phyloP scores from a whole-genome alignment of 2,113 vertebrate genomes.

The Pandion haliaetus region DNA sequence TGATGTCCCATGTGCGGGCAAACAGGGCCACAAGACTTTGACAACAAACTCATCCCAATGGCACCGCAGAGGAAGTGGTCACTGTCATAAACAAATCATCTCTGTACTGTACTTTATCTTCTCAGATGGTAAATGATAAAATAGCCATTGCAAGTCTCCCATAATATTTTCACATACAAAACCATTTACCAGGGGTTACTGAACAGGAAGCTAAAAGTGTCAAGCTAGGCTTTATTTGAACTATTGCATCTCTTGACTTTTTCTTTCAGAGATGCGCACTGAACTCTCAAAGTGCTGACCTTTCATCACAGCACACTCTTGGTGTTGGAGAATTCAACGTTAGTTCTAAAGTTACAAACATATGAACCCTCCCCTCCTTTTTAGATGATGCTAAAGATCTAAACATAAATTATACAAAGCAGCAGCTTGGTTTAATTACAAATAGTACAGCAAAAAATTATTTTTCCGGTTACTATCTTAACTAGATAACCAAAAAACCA shows the following conservation, averaged over 20 bases:
- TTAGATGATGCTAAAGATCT: neutral
- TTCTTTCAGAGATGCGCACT: neutral
- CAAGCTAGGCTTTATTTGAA: neutral
- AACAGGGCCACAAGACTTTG: neutral
- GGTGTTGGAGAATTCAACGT: neutral
- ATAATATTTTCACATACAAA: neutral
- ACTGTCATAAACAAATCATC: fast-evolving
- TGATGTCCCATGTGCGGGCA: neutral
- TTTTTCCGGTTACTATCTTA: neutral
- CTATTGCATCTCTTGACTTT: neutral
- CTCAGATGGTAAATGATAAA: neutral
- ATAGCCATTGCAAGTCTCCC: neutral
- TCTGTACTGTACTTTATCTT: neutral
- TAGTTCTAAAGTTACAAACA: neutral
- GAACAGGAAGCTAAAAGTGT: neutral
- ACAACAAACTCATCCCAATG: neutral
- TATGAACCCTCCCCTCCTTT: neutral
- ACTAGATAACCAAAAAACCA: neutral
- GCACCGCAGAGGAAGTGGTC: neutral
- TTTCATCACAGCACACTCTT: neutral
- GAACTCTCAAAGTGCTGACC: neutral
- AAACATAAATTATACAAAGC: neutral
- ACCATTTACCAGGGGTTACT: neutral
- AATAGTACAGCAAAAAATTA: neutral
- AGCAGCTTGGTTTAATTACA: neutral